phyloP scores from a whole-genome alignment of 2,888 invertebrate species.

The Theretra japonica region DNA sequence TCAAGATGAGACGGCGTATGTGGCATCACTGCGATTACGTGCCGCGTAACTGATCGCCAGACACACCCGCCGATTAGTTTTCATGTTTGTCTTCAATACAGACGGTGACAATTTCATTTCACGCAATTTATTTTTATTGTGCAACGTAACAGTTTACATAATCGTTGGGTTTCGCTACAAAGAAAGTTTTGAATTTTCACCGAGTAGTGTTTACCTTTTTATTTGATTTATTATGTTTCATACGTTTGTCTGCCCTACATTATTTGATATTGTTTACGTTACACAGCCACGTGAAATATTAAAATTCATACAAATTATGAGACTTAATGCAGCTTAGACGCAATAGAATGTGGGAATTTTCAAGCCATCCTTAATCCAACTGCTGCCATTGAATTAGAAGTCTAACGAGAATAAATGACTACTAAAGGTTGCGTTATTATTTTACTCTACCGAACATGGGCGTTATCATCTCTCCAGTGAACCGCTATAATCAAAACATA shows the following conservation, averaged over 20 bases:
- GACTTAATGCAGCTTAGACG: no score
- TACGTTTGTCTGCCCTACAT: neutral
- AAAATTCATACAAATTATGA: no score
- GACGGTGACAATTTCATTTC: neutral
- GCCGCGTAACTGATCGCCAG: neutral
- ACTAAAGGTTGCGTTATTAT: no score
- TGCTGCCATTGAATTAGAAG: no score
- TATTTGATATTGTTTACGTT: neutral
- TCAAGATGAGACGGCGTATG: neutral
- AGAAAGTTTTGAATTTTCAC: slow-evolving; percentile 1
- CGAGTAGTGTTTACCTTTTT: neutral
- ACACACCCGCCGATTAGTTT: slow-evolving; percentile 2
- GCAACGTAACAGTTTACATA: slow-evolving; percentile 10
- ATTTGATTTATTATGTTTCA: neutral
- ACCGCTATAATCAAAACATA: no score
- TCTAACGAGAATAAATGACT: no score
- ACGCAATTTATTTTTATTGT: slow-evolving; percentile 8
- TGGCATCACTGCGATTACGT: neutral
- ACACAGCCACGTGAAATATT: neutral
- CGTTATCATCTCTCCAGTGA: no score
- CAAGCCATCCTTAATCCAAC: no score
- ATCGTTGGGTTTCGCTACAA: neutral
- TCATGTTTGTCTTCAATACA: slow-evolving; percentile 5
- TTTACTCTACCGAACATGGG: no score
- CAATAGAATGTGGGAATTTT: no score